Percentiles rank a stretch among this genome's conserved stretches.
Conservation (phyloP, 2,888 invertebrate genomes). For the Pristionchus fissidentatus region DNA sequence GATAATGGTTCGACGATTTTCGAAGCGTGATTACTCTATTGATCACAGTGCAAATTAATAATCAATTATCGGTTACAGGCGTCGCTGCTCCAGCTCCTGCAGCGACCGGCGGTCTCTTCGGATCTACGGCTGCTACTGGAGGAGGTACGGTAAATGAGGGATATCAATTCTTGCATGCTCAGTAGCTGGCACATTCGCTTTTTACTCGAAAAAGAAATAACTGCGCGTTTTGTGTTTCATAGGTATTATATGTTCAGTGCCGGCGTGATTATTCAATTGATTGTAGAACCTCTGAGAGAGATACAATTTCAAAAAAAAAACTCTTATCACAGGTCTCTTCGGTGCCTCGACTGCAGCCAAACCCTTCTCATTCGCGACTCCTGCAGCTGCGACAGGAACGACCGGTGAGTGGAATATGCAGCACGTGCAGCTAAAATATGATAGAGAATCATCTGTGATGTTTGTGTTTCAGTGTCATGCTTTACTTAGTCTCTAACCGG, state of each 20-base stretch:
- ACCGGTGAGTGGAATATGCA: conserved; percentile 24
- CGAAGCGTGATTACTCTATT: no score
- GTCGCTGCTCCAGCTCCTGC: not conserved
- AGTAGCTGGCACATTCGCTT: no score
- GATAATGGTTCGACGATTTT: no score
- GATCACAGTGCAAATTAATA: not conserved
- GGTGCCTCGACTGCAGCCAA: conserved; percentile 27
- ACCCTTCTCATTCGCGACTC: conserved; percentile 35
- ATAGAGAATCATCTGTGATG: not conserved
- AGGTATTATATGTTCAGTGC: no score
- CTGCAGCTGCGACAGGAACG: not conserved
- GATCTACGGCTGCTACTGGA: not conserved
- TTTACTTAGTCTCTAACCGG: no score
- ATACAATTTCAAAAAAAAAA: not conserved
- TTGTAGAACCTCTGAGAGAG: not conserved
- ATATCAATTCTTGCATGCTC: no score
- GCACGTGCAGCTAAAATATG: no score
- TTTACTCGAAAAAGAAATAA: no score
- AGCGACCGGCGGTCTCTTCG: conserved; percentile 33
- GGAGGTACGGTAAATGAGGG: conserved; percentile 12
- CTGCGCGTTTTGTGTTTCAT: no score
- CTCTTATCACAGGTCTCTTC: not conserved
- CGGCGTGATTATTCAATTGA: not conserved
- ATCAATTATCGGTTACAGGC: not conserved
- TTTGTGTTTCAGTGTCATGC: no score